Evolutionary conservation across 2,113 vertebrate species (phyloP).

Genomic region (Stegostoma tigrinum): DNA sequence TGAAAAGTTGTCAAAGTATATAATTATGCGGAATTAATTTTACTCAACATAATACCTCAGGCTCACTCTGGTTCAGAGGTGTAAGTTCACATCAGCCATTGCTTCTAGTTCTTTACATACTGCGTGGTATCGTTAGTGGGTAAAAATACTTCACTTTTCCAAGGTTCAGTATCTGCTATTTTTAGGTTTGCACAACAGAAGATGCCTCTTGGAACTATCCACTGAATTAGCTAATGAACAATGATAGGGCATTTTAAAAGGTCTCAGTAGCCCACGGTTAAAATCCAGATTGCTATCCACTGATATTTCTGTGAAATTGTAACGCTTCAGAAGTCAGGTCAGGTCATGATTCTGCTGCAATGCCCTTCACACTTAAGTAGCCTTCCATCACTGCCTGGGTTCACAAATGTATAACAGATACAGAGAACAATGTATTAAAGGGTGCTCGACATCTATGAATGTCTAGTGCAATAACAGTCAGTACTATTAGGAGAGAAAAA

Average conservation of each 20-base stretch:
- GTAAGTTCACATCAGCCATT: neutral
- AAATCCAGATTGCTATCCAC: neutral
- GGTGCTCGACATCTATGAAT: neutral
- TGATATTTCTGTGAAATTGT: neutral
- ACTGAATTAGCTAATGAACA: neutral
- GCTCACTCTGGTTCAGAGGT: neutral
- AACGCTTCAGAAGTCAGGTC: neutral
- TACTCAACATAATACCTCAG: neutral
- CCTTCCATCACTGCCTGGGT: neutral
- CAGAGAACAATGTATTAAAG: neutral
- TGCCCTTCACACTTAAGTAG: neutral
- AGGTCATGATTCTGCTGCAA: neutral
- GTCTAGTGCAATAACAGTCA: neutral
- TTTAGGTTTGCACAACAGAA: neutral
- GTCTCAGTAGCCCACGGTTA: neutral
- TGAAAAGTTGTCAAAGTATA: neutral
- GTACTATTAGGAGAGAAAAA: neutral
- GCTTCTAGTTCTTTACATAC: neutral
- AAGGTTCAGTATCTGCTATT: neutral
- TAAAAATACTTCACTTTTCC: neutral
- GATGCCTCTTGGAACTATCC: neutral
- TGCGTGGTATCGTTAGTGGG: neutral
- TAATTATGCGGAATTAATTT: neutral
- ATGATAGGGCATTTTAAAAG: neutral
- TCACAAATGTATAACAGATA: neutral